These are phyloP conservation scores for Drosophila kepulauana DNA, from an alignment of 1,140 invertebrate genomes.

Conservation along the genomic window DNA sequence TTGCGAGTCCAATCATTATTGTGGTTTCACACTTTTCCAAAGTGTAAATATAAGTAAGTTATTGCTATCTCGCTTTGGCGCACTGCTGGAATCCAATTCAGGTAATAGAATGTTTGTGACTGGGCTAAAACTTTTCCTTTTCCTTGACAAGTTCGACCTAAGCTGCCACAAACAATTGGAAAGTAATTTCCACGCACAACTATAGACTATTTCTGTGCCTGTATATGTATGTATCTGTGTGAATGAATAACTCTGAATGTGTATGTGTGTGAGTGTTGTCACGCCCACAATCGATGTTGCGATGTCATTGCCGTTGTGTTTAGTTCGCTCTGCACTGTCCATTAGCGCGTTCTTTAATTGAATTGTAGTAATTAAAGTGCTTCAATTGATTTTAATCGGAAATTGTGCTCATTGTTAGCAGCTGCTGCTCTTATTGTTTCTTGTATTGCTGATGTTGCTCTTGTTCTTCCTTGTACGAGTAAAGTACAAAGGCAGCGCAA, in stretches of 20 bases:
- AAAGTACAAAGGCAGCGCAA: neutral
- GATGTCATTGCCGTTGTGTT: constrained; percentile 45
- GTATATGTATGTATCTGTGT: neutral
- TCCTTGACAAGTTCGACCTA: constrained; percentile 47
- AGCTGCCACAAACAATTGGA: constrained; percentile 54
- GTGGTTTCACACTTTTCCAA: neutral
- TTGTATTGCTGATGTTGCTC: constrained; percentile 8
- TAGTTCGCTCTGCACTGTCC: constrained; percentile 39
- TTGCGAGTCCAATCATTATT: neutral
- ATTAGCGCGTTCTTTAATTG: constrained; percentile 80
- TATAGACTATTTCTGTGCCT: constrained; percentile 15
- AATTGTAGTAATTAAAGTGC: constrained; percentile 82
- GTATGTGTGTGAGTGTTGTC: constrained; percentile 18
- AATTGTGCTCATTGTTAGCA: constrained; percentile 75
- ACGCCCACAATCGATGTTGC: constrained; percentile 66
- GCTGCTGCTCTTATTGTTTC: constrained; percentile 30
- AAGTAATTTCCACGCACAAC: constrained; percentile 48
- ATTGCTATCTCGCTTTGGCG: too few species aligned
- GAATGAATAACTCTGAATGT: neutral
- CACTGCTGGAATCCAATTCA: constrained; percentile 1
- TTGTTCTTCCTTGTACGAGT: neutral
- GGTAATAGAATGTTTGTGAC: constrained; percentile 34
- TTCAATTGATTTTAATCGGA: constrained; percentile 83
- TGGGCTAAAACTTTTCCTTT: constrained; percentile 43
- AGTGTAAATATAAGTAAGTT: neutral